A percentile compares a stretch with the other conserved stretches of the same genome.
Conservation (phyloP, 2,888 invertebrate genomes). For the Dynastes hyllus region DNA sequence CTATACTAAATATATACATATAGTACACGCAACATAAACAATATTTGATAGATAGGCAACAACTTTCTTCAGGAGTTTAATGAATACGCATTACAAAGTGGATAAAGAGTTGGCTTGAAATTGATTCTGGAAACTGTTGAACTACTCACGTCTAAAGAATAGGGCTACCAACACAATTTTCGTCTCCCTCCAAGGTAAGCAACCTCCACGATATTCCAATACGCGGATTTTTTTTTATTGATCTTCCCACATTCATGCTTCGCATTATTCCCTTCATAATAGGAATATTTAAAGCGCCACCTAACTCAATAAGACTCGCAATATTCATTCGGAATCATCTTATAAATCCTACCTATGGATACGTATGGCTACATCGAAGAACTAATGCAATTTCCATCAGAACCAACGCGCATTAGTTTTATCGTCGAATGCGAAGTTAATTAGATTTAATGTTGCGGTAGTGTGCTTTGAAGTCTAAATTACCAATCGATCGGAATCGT, state of each 20-base stretch:
- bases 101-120: too few relatives aligned
- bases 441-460: conserved; percentile 11
- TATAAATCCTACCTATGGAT: neutral
- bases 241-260: neutral
- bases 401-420: conserved; percentile 22
- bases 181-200: too few relatives aligned
- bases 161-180: too few relatives aligned
- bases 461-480: conserved; percentile 28
- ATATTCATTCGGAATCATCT: conserved; percentile 2
- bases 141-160: too few relatives aligned
- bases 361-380: neutral
- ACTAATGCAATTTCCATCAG: conserved; percentile 22
- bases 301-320: neutral
- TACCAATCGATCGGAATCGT: conserved; percentile 23
- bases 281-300: neutral
- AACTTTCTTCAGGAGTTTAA: too few relatives aligned
- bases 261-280: neutral
- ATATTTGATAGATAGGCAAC: too few relatives aligned
- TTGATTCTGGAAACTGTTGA: too few relatives aligned
- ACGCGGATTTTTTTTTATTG: neutral
- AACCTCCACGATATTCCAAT: too few relatives aligned
- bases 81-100: too few relatives aligned
- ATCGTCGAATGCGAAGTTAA: conserved; percentile 21
- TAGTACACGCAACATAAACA: too few relatives aligned
- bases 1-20: too few relatives aligned